Conservation (phyloP, 2,888 invertebrate genomes). For the Phymatocera aterrima region DNA sequence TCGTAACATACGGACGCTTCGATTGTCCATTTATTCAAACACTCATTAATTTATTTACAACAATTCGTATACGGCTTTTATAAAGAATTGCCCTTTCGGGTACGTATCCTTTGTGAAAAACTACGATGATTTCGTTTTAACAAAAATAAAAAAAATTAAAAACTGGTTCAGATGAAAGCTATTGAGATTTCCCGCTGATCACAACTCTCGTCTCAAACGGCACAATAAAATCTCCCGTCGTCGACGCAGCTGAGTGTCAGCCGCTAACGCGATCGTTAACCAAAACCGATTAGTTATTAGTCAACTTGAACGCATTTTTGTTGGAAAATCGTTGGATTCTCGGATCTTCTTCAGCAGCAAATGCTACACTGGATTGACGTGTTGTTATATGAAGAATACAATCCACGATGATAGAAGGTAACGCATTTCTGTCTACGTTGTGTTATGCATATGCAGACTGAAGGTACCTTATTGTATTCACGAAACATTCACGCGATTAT, state of each 20-base stretch:
- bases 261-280: neutral
- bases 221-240: neutral
- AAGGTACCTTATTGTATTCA: too few species aligned
- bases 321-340: neutral
- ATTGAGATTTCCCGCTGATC: neutral
- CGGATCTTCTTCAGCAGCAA: neutral
- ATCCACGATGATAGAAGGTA: neutral
- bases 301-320: neutral
- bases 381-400: neutral
- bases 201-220: neutral
- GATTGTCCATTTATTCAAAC: neutral
- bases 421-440: too few species aligned
- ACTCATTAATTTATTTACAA: constrained; percentile 14
- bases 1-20: neutral
- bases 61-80: neutral
- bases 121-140: neutral
- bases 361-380: too few species aligned
- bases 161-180: neutral
- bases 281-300: neutral
- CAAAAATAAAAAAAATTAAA: neutral
- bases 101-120: neutral
- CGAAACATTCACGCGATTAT: too few species aligned
- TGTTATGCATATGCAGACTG: too few species aligned
- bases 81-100: neutral
- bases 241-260: neutral